Conservation (phyloP, 1,140 invertebrate species). For the Cotesia glomerata region DNA sequence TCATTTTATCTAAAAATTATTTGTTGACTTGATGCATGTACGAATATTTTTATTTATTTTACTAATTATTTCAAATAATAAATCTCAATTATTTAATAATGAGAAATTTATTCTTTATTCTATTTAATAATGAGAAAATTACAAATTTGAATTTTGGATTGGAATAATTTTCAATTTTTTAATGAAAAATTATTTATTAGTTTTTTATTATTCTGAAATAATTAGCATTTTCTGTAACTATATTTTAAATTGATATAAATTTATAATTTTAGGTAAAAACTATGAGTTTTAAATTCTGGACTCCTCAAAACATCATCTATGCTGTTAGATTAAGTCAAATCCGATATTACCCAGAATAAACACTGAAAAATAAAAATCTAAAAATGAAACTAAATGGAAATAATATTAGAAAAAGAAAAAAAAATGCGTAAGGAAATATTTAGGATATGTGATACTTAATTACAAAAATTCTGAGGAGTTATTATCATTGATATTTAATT, state of each 20-base stretch:
- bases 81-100: no score
- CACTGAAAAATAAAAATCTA: constrained; percentile 13
- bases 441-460: neutral
- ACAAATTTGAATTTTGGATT: no score
- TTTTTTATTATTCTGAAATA: no score
- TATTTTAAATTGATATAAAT: no score
- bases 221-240: no score
- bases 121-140: no score
- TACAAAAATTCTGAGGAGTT: neutral
- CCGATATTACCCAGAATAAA: neutral
- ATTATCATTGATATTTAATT: no score
- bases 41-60: neutral
- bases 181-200: no score
- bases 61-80: no score
- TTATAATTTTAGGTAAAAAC: constrained; percentile 23
- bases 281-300: constrained; percentile 5
- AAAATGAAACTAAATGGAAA: neutral
- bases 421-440: neutral
- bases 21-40: neutral
- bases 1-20: neutral
- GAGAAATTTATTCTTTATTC: no score
- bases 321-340: constrained; percentile 3
- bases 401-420: neutral
- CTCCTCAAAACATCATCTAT: neutral
- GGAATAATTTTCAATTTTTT: no score